Percentiles rank a stretch among this genome's conserved stretches.
These are phyloP conservation scores for Torymus auratus DNA, from an alignment of 2,888 invertebrate genomes.

Conservation along the genomic window DNA sequence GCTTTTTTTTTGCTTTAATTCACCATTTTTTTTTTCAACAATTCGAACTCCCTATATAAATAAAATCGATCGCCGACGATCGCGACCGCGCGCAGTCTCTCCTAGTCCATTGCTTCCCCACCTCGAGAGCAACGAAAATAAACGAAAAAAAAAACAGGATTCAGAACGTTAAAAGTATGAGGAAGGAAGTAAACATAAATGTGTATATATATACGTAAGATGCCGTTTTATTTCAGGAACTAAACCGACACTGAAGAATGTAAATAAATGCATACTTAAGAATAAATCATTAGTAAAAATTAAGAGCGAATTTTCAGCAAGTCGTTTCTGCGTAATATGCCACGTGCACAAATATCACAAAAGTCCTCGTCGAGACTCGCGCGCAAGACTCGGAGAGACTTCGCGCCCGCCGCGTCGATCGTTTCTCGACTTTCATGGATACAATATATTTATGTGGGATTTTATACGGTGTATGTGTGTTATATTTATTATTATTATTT, in stretches of 20 bases:
- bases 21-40: constrained; percentile 42
- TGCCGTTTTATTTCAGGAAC: constrained; percentile 45
- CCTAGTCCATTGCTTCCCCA: constrained; percentile 42
- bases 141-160: constrained; percentile 12
- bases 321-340: no score
- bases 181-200: constrained; percentile 5
- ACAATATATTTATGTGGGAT: constrained; percentile 44
- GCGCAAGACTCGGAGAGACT: constrained; percentile 41
- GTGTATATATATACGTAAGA: constrained; percentile 7
- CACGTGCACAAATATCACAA: constrained; percentile 28
- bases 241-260: constrained; percentile 52
- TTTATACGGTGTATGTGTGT: constrained; percentile 33
- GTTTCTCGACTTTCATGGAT: constrained; percentile 50
- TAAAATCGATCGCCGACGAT: constrained; percentile 65
- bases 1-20: constrained; percentile 53
- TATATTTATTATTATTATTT: constrained; percentile 15
- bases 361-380: constrained; percentile 54
- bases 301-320: no score
- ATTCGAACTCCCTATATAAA: constrained; percentile 56
- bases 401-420: constrained; percentile 29
- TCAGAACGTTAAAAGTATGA: constrained; percentile 13
- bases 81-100: constrained; percentile 61
- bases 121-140: neutral
- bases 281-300: constrained; percentile 26
- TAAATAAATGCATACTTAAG: constrained; percentile 56